Conservation (phyloP, 1,140 invertebrate genomes). For the Odontomachus brunneus region DNA sequence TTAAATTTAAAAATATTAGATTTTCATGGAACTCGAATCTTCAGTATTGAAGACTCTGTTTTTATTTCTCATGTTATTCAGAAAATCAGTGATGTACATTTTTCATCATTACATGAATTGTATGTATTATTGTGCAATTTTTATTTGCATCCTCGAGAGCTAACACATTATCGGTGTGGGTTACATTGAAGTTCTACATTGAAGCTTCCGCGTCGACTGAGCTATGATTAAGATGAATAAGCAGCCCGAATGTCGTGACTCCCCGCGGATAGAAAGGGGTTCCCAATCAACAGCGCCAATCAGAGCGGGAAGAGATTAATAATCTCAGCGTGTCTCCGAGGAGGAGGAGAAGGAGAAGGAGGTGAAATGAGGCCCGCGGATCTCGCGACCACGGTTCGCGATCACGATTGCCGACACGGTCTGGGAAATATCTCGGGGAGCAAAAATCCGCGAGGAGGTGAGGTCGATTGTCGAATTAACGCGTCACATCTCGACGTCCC, state of each 20-base stretch:
- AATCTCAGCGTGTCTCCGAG: conserved; percentile 32
- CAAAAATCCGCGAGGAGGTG: neutral
- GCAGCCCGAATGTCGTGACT: neutral
- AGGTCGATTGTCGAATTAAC: neutral
- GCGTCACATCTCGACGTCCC: neutral
- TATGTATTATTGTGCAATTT: no score
- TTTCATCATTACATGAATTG: no score
- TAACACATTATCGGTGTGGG: neutral
- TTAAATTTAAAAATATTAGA: no score
- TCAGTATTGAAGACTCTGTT: no score
- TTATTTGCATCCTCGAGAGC: no score
- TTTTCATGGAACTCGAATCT: no score
- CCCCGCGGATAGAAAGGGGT: conserved; percentile 8
- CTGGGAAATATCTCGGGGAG: neutral
- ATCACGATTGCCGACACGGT: neutral
- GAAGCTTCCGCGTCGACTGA: neutral
- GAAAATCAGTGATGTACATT: no score
- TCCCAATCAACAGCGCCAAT: conserved; percentile 6
- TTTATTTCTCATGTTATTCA: no score
- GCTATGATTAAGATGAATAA: conserved; percentile 39
- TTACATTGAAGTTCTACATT: neutral
- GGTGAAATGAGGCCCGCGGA: neutral
- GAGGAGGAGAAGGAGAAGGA: neutral
- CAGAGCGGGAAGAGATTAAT: conserved; percentile 38
- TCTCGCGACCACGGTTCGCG: neutral